These are phyloP conservation scores for Acanthochromis polyacanthus DNA, from an alignment of 2,113 vertebrate species.

Conservation along the genomic window DNA sequence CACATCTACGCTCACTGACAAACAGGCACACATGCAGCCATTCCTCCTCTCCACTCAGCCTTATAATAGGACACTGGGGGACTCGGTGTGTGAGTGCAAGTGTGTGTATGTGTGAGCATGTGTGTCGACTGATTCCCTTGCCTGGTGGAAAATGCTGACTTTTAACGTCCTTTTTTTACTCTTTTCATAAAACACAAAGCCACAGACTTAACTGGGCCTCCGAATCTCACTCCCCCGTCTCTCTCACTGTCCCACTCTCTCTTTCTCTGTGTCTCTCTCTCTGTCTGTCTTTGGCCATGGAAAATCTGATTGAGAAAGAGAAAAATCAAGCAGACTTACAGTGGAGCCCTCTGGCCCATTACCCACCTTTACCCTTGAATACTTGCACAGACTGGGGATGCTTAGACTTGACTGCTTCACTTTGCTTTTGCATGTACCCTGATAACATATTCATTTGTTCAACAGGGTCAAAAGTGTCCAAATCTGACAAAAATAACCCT, in stretches of 20 bases:
- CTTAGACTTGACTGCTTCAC: neutral
- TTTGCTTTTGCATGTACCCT: neutral
- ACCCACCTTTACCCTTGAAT: neutral
- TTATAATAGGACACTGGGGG: constrained; percentile 70
- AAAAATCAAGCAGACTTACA: constrained; percentile 49
- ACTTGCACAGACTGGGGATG: neutral
- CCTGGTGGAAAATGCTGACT: constrained; percentile 86
- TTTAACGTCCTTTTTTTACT: constrained; percentile 76
- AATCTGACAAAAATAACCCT: neutral
- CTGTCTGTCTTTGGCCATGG: constrained; percentile 55
- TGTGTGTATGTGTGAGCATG: constrained; percentile 46
- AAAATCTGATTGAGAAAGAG: constrained; percentile 69
- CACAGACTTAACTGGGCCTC: constrained; percentile 82
- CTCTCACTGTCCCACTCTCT: constrained; percentile 57
- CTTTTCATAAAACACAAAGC: constrained; percentile 86
- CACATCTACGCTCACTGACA: constrained; percentile 33
- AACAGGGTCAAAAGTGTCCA: neutral
- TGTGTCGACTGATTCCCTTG: constrained; percentile 61
- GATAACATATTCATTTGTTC: neutral
- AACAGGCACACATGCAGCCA: constrained; percentile 59
- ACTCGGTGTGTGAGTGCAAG: constrained; percentile 45
- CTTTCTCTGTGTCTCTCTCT: constrained; percentile 1
- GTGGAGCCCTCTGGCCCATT: constrained; percentile 49
- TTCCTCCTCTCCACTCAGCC: constrained; percentile 76
- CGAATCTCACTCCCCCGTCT: constrained; percentile 63